Base-by-base conservation (phyloP, 2,113 vertebrate genomes). In the Nicator chloris region DNA sequence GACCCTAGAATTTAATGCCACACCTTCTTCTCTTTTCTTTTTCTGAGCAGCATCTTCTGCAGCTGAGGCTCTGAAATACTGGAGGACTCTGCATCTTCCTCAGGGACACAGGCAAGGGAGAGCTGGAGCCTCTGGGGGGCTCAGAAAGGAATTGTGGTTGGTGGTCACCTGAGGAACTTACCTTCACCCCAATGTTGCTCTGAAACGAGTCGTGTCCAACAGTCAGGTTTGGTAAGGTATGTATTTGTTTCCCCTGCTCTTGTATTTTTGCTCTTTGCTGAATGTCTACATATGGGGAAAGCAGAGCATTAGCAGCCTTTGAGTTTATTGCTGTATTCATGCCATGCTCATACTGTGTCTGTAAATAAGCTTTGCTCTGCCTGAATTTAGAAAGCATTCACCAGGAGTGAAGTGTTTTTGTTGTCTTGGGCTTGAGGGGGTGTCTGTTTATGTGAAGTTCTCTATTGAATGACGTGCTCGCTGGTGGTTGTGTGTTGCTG, bases 121-220 rank as follows among this genome's bases (percentile, higher is more conserved):
- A 85, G 42, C 83, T 91, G 94, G 93, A 96, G 72, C 54, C 51
- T 19, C 40, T 57, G 93, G 77, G 75, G 61, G 87, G 39, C 45
- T 92, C 19, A 2, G 84, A 56, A 73, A 45, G 88, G 85, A 91
- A 11, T 21, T 92, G 66, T 7, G 4, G 42, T 85, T 93, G 92
- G 79, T 91, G 63, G 88, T 72, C 9, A 1, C 84, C 86, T 94
- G 97, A 96, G 93, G 88, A 93, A 49, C 87, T 92, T 63, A 60
- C 88, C 86, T 95, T 84, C 93, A 91, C 78, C 66, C 96, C 96
- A 95, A 97, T 98, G 98, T 96, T 92, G 94, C 92, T 96, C 92
- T 98, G 96, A 98, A 96, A 93, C 39, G 0, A 83, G 69, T 88
- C 53, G 70, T 87, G 65, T 93, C 78, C 86, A 78, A 37, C 92